Base-by-base conservation (phyloP, 2,113 vertebrate species). In the Leptosomus discolor region DNA sequence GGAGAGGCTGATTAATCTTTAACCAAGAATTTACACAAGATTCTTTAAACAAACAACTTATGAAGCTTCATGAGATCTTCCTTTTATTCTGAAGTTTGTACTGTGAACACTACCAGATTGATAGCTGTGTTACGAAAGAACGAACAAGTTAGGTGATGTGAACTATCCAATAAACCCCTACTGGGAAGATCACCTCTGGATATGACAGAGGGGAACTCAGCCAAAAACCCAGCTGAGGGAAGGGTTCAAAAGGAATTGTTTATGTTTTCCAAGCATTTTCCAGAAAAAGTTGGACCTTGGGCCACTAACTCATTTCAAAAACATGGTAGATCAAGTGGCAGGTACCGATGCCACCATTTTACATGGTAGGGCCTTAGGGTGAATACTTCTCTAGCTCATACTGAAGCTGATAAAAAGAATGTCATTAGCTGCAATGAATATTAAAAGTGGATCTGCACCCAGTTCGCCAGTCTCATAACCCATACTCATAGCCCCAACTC, bases 1-100 rank as follows among this genome's bases (percentile, higher is more conserved):
- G 94, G 91, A 95, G 76, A 92, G 92, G 83, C 92, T 68, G 79
- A 69, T 91, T 94, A 92, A 90, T 68, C 77, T 87, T 85, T 85
- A 91, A 82, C 84, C 80, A 90, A 73, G 39, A 92, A 65, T 95
- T 95, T 95, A 95, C 81, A 92, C 82, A 80, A 64, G 56, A 48
- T 91, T 73, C 26, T 61, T 87, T 84, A 94, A 94, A 94, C 81
- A 95, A 94, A 74, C 87, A 96, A 80, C 41, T 90, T 61, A 41
- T 0, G 4, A 90, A 88, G 70, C 19, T 94, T 76, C 37, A 15
- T 24, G 27, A 90, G 70, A 22, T 70, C 58, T 81, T 82, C 85
- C 51, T 92, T 93, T 84, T n/a, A 75, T 29, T 89, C 15, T 9
- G 51, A 92, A 36, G 64, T 30, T 79, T 88, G 64, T 30, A 84